phyloP scores from a whole-genome alignment of 2,113 vertebrate species.

The Zapus hudsonius region DNA sequence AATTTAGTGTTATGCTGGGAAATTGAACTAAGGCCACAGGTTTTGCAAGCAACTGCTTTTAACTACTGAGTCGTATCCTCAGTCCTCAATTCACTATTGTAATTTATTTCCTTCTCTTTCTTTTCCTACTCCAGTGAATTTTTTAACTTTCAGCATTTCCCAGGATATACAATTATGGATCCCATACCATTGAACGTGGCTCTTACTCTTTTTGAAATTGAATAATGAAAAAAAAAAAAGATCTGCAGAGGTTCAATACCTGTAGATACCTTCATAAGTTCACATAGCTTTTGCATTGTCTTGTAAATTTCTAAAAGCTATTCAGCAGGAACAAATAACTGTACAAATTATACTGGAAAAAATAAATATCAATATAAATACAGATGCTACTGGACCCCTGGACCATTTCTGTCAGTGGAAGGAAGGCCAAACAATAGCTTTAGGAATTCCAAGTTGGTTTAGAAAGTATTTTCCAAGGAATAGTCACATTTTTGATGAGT shows the following conservation, averaged over 20 bases:
- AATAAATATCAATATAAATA: not conserved
- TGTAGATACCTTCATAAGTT: not conserved
- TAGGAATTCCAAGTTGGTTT: not conserved
- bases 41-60: too few species aligned
- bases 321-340: not conserved
- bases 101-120: not conserved
- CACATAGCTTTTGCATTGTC: not conserved
- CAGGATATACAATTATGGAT: not conserved
- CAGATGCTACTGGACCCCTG: not conserved
- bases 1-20: too few species aligned
- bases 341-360: not conserved
- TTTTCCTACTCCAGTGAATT: not conserved
- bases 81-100: too few species aligned
- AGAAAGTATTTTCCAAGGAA: not conserved
- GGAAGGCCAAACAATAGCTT: not conserved
- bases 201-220: not conserved
- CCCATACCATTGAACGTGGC: not conserved
- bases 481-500: not conserved
- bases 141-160: too few species aligned
- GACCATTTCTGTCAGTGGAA: not conserved
- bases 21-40: too few species aligned
- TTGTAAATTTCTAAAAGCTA: not conserved
- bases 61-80: too few species aligned
- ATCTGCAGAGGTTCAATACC: not conserved
- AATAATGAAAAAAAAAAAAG: not conserved